Evolutionary conservation across 2,113 vertebrate genomes (phyloP).

Genomic region (Ammospiza nelsoni): DNA sequence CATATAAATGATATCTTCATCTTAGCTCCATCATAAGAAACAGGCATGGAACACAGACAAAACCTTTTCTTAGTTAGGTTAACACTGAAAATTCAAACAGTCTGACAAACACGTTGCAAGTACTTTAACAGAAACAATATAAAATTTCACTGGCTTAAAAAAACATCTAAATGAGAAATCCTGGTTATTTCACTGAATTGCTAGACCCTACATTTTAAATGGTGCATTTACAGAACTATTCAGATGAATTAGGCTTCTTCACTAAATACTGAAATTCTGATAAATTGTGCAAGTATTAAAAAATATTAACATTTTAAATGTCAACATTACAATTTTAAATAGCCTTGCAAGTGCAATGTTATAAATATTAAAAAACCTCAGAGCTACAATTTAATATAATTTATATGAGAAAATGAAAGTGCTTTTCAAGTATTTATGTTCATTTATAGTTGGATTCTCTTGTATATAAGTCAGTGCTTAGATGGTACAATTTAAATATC

Average conservation of each 20-base stretch:
- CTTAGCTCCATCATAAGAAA: not conserved
- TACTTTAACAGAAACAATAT: conserved; percentile 30
- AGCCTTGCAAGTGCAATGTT: conserved; percentile 58
- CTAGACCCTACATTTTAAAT: conserved; percentile 31
- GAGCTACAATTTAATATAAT: conserved; percentile 56
- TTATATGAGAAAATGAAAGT: conserved; percentile 54
- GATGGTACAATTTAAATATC: conserved; percentile 18
- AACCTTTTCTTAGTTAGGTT: not conserved
- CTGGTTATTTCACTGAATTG: not conserved
- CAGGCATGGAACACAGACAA: not conserved
- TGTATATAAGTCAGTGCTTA: conserved; percentile 10
- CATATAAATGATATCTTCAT: not conserved
- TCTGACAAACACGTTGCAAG: conserved; percentile 14
- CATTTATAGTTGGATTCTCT: conserved; percentile 20
- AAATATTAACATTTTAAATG: conserved; percentile 43
- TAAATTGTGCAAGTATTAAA: conserved; percentile 59
- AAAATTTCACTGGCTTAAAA: conserved; percentile 43
- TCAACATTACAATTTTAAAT: conserved; percentile 59
- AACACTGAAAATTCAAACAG: conserved; percentile 36
- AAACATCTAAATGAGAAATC: conserved; percentile 19
- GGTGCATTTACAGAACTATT: conserved; percentile 24
- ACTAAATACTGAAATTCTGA: conserved; percentile 36
- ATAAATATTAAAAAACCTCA: conserved; percentile 51
- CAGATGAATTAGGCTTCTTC: not conserved
- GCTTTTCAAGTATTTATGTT: conserved; percentile 54